Evolutionary conservation across 2,113 vertebrate genomes (phyloP).

Genomic region (Poeciliopsis retropinna): DNA sequence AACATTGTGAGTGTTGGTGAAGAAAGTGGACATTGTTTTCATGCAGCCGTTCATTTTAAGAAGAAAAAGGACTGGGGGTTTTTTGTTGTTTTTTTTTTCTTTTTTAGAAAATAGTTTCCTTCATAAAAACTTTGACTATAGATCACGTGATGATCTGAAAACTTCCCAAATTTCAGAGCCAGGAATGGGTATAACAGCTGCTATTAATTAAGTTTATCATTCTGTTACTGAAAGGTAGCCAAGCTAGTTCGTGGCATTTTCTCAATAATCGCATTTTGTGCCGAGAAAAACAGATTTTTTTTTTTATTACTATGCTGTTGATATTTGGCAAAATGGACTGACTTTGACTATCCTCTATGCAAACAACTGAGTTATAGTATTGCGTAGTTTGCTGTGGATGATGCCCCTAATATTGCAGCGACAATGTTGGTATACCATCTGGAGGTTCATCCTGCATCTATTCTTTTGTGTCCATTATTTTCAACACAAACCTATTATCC

Average conservation of each 20-base stretch:
- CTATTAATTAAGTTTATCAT: not conserved
- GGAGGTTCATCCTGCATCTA: not conserved
- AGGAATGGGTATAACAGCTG: not conserved
- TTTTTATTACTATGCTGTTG: not conserved
- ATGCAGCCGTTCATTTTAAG: slow-evolving; percentile 32
- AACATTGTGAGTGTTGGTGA: slow-evolving; percentile 18
- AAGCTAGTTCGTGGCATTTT: not conserved
- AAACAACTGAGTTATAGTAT: not conserved
- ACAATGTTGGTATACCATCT: too few relatives aligned
- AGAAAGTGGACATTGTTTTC: slow-evolving; percentile 27
- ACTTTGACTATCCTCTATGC: not conserved
- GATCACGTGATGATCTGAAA: not conserved
- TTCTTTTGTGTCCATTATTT: not conserved
- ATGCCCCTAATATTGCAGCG: too few relatives aligned
- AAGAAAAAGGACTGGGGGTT: not conserved
- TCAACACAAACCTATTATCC: not conserved
- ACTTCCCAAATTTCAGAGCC: not conserved
- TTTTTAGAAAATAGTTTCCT: not conserved
- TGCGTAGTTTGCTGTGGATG: too few relatives aligned
- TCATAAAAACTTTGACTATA: not conserved
- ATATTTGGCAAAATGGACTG: not conserved
- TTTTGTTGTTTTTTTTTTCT: too few relatives aligned
- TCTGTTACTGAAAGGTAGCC: not conserved
- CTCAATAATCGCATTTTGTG: not conserved
- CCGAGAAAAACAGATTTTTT: not conserved